Evolutionary conservation across 2,888 invertebrate genomes (phyloP), one percentile per base, ranked within the genome.

Genomic region (Ypsolopha scabrella): DNA sequence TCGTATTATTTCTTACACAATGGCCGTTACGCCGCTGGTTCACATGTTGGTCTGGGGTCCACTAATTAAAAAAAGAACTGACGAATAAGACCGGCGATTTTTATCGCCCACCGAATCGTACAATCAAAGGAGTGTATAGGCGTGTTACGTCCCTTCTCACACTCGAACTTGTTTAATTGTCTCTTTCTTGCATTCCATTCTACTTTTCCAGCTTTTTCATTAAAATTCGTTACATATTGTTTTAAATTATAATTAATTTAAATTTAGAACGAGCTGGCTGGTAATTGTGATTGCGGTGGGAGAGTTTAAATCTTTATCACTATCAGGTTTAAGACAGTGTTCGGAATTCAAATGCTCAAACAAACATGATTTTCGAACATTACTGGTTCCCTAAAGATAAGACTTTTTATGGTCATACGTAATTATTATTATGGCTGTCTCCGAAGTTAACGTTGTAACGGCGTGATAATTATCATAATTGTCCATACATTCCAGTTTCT

Each of bases 41-140:
- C 86, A 77, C 85, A 85, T 80, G 78, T 68, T 68, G 60, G 74
- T 74, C 75, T 82, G 80, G 24, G 24, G 24, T 80, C 80, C 72
- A 74, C 76, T 82, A 86, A 85, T 85, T 85, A 86, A 83, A 85
- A 82, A 76, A 82, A 78, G 65, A 24, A 62, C 81, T 72, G 81
- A 86, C 86, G 86, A 86, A 86, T 86, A 79, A 85, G 76, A 80
- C 82, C 77, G 72, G 75, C 78, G 85, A 85, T 85, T 83, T 82
- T 82, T 81, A 86, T 86, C 86, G 71, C 75, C 71, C 71, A 75
- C 80, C 82, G 81, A 85, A 85, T 83, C 80, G 70, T 75, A 73
- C 71, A 75, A 69, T 72, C 72, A 71, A 78, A 75, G 80, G 74
- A 75, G 72, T 56, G 62, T 70, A 83, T 73, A 85, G 85, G 85